phyloP scores from a whole-genome alignment of 2,113 vertebrate genomes.

The Dromas ardeola region DNA sequence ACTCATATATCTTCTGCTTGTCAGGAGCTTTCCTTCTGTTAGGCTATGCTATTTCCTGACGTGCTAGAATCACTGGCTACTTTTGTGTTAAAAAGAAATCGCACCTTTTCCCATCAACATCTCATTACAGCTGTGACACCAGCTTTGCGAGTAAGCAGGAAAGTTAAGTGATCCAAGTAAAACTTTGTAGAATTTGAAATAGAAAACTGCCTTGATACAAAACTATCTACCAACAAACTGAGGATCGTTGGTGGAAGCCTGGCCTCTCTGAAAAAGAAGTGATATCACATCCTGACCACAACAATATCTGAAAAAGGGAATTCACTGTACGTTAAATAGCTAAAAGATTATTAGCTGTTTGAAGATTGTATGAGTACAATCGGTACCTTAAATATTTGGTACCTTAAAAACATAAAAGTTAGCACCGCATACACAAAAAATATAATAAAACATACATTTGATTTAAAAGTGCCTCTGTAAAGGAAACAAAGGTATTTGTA shows the following conservation, averaged over 20 bases:
- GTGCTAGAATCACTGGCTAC: not conserved
- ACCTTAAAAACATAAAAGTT: not conserved
- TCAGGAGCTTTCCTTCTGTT: slow-evolving; percentile 11
- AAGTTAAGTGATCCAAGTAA: not conserved
- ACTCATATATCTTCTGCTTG: slow-evolving; percentile 28
- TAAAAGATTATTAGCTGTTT: not conserved
- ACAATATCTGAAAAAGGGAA: not conserved
- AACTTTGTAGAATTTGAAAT: not conserved
- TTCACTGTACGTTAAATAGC: not conserved
- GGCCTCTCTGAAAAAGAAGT: not conserved
- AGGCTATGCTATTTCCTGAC: not conserved
- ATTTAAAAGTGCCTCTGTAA: not conserved
- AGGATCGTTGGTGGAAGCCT: not conserved
- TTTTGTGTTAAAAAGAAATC: not conserved
- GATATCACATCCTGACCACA: not conserved
- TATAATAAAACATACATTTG: not conserved
- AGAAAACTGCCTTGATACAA: not conserved
- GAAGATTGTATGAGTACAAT: not conserved
- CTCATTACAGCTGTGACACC: not conserved
- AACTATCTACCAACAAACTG: not conserved
- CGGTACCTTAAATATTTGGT: not conserved
- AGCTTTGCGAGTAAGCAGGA: not conserved
- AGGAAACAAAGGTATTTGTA: not conserved
- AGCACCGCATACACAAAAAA: not conserved
- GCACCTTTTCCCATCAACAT: not conserved